Conservation (phyloP, 2,888 invertebrate genomes). For the Chaitophorus viminalis region DNA sequence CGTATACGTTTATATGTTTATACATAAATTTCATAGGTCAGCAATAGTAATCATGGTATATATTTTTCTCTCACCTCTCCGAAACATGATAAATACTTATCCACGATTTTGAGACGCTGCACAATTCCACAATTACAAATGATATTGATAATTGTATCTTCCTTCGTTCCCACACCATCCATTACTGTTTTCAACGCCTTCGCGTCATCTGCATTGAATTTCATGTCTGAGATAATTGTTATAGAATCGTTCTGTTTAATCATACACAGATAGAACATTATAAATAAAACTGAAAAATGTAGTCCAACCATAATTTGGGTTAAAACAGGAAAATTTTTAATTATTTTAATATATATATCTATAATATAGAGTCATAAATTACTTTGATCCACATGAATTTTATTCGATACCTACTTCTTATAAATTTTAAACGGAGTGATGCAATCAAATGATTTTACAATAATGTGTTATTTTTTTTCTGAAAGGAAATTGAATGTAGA, state of each 20-base stretch:
- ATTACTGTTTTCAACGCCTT: conserved; percentile 86
- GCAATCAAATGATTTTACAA: no score
- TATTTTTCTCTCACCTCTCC: conserved; percentile 84
- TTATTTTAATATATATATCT: no score
- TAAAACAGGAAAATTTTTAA: no score
- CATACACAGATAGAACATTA: conserved; percentile 64
- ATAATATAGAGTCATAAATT: no score
- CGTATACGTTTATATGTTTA: no score
- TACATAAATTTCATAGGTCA: no score
- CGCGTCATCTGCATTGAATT: conserved; percentile 88
- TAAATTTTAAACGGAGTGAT: no score
- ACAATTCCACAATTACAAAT: conserved; percentile 88
- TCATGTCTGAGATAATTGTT: conserved; percentile 86
- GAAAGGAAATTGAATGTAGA: no score
- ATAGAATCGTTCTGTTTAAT: conserved; percentile 92
- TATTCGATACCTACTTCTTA: no score
- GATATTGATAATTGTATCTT: conserved; percentile 89
- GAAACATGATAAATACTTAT: conserved; percentile 88
- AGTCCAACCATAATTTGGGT: neutral
- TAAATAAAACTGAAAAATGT: neutral
- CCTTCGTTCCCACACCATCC: conserved; percentile 94
- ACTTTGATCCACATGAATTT: no score
- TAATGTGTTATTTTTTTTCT: no score
- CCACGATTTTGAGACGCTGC: conserved; percentile 89
- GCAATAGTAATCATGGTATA: no score